phyloP scores from a whole-genome alignment of 2,888 invertebrate genomes.

The Mamestra brassicae region DNA sequence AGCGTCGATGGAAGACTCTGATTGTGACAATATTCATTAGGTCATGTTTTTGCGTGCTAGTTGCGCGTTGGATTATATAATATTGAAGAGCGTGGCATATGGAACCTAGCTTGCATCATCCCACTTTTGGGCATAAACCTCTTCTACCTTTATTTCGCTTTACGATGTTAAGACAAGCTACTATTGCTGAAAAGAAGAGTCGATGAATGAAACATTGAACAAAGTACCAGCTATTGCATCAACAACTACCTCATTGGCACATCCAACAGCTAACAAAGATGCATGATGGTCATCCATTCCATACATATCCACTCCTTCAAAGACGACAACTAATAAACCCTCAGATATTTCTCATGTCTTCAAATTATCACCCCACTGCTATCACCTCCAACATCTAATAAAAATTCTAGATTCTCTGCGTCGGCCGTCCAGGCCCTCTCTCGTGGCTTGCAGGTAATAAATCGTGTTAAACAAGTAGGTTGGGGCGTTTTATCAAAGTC shows the following conservation, averaged over 20 bases:
- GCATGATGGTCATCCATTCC: neutral
- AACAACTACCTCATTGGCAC: neutral
- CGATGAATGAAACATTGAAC: neutral
- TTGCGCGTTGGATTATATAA: neutral
- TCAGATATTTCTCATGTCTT: conserved; percentile 27
- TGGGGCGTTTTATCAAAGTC: conserved; percentile 90
- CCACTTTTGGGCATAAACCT: no score
- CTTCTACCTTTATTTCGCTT: neutral
- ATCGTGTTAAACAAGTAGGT: conserved; percentile 91
- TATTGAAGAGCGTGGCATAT: neutral
- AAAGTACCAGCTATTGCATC: neutral
- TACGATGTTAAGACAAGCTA: neutral
- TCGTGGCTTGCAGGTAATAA: conserved; percentile 89
- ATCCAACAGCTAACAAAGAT: conserved; percentile 11
- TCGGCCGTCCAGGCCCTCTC: conserved; percentile 79
- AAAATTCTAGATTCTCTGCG: conserved; percentile 67
- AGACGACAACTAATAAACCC: conserved; percentile 14
- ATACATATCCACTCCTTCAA: neutral
- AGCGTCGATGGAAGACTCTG: conserved; percentile 49
- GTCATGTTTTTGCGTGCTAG: neutral
- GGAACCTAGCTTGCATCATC: neutral
- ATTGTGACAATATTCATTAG: conserved; percentile 25
- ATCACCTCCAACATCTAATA: conserved; percentile 65
- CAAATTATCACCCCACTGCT: conserved; percentile 42
- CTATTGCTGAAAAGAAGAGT: neutral